Conservation (phyloP, 2,113 vertebrate genomes). For the Indicator indicator region DNA sequence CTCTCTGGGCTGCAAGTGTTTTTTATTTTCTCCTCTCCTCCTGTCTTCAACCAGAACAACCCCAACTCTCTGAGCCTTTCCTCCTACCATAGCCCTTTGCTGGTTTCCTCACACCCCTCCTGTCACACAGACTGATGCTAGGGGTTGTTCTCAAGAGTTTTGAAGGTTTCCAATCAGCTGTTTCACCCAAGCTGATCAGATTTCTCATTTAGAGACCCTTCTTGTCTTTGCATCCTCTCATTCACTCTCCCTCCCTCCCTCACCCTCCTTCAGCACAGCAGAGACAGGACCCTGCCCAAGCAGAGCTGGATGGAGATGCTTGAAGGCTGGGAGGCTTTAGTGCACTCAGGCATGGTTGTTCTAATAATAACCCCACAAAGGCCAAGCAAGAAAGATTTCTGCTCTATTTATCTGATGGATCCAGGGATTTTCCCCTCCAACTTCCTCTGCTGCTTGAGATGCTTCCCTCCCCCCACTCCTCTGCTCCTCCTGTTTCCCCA, state of each 20-base stretch:
- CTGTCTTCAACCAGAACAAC: too few relatives aligned
- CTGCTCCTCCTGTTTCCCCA: constrained; percentile 14
- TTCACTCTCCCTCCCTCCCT: neutral
- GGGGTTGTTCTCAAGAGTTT: constrained; percentile 32
- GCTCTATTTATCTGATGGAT: constrained; percentile 71
- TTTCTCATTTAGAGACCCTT: constrained; percentile 20
- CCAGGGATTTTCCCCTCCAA: constrained; percentile 21
- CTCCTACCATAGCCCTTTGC: neutral
- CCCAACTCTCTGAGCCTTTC: too few relatives aligned
- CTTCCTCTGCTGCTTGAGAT: constrained; percentile 51
- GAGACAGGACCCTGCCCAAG: neutral
- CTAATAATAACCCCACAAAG: constrained; percentile 75
- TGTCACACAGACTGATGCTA: constrained; percentile 44
- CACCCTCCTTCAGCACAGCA: neutral
- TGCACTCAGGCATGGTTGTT: constrained; percentile 59
- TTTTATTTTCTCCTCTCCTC: too few relatives aligned
- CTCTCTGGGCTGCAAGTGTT: too few relatives aligned
- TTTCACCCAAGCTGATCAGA: constrained; percentile 28
- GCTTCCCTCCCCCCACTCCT: neutral
- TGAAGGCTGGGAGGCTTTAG: constrained; percentile 57
- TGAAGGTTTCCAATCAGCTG: constrained; percentile 37
- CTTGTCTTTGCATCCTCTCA: neutral
- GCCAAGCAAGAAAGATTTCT: constrained; percentile 72
- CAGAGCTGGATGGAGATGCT: constrained; percentile 42
- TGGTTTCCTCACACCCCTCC: constrained; percentile 33